phyloP scores from a whole-genome alignment of 2,797 vertebrate species.

The Lindbergichthys nudifrons region DNA sequence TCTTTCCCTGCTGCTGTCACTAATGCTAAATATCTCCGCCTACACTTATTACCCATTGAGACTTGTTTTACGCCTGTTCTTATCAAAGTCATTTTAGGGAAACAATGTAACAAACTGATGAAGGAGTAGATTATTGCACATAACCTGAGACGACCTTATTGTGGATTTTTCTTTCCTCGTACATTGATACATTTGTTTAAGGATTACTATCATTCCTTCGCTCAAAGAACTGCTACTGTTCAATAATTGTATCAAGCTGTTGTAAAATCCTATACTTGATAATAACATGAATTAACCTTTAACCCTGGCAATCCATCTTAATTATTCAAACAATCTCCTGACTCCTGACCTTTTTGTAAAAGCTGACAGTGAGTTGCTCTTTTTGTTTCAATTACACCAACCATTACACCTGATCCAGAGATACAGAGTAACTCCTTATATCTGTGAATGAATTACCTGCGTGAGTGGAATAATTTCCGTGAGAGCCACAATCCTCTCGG shows the following conservation, averaged over 20 bases:
- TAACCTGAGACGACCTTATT: neutral
- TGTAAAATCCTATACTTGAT: constrained; percentile 10
- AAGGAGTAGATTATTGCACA: constrained; percentile 17
- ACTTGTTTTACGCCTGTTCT: neutral
- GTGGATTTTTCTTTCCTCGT: neutral
- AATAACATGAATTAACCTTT: constrained; percentile 15
- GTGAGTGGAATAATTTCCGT: constrained; percentile 28
- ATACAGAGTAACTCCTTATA: constrained; percentile 15
- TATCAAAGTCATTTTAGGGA: constrained; percentile 11
- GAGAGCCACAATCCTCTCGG: constrained; percentile 26
- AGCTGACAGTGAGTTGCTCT: neutral
- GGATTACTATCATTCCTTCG: neutral
- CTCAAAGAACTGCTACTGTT: too few relatives aligned
- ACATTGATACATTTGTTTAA: neutral
- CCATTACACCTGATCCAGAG: constrained; percentile 24
- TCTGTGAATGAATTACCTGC: constrained; percentile 43
- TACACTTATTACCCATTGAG: constrained; percentile 2
- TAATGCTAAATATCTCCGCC: constrained; percentile 27
- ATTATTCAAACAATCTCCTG: constrained; percentile 7
- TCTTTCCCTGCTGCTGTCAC: constrained; percentile 17
- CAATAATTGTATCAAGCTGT: neutral
- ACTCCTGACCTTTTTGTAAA: constrained; percentile 31
- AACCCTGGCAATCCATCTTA: constrained; percentile 16
- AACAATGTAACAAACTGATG: constrained; percentile 16
- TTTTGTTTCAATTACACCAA: constrained; percentile 18